Evolutionary conservation across 2,113 vertebrate genomes (phyloP).

Genomic region (Mus spicilegus): DNA sequence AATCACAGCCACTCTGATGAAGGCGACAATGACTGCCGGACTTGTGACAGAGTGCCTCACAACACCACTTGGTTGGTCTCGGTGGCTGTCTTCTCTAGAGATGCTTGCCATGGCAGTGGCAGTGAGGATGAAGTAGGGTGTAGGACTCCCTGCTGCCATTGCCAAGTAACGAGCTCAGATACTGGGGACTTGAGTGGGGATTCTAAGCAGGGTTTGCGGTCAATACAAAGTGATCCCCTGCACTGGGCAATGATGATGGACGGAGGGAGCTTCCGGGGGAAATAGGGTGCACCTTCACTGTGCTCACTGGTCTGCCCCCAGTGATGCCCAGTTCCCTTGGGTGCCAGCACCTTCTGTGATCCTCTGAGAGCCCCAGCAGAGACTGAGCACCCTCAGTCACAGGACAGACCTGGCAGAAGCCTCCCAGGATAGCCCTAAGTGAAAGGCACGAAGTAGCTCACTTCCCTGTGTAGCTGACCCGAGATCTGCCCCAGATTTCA

Average conservation of each 20-base stretch:
- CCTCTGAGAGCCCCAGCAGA: not conserved
- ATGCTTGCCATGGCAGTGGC: not conserved
- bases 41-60: not conserved
- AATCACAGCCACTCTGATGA: not conserved
- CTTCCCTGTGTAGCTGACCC: not conserved
- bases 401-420: not conserved
- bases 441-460: not conserved
- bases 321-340: not conserved
- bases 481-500: not conserved
- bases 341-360: not conserved
- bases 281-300: not conserved
- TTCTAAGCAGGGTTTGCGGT: not conserved
- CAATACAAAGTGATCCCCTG: not conserved
- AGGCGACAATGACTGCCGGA: fast-evolving
- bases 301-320: not conserved
- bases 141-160: too few relatives aligned
- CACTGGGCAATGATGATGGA: not conserved
- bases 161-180: not conserved
- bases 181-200: not conserved
- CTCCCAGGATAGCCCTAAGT: too few relatives aligned
- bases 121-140: fast-evolving
- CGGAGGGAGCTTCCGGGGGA: not conserved
- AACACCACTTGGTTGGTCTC: not conserved
- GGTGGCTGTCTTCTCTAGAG: not conserved
- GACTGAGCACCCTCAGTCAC: not conserved